phyloP scores from a whole-genome alignment of 1,140 invertebrate genomes.

The Caerostris extrusa region DNA sequence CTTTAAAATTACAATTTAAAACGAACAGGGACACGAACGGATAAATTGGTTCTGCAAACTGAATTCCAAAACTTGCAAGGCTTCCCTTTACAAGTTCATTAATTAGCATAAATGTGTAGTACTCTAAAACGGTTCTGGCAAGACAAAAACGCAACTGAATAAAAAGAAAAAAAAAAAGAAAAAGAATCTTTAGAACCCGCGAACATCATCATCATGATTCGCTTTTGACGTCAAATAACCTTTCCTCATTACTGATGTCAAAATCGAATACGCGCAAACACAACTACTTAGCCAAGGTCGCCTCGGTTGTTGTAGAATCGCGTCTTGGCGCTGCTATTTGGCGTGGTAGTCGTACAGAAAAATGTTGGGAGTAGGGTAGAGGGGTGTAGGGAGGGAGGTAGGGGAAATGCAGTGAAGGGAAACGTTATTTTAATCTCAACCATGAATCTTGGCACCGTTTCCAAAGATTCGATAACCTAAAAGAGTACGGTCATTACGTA shows the following conservation, averaged over 20 bases:
- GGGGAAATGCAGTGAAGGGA: conserved; percentile 10
- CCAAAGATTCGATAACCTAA: conserved; percentile 23
- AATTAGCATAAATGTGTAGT: too few relatives aligned
- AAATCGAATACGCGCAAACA: neutral
- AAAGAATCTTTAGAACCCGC: too few relatives aligned
- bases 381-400: neutral
- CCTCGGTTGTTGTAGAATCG: neutral
- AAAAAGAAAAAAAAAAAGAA: too few relatives aligned
- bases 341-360: neutral
- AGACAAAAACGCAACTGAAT: too few relatives aligned
- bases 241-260: conserved; percentile 20
- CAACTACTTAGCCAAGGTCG: conserved; percentile 50
- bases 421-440: conserved; percentile 57
- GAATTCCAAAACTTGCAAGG: too few relatives aligned
- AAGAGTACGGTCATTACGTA: conserved; percentile 4
- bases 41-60: too few relatives aligned
- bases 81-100: too few relatives aligned
- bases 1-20: too few relatives aligned
- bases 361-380: neutral
- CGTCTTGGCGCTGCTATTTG: conserved; percentile 25
- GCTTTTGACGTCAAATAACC: conserved; percentile 17
- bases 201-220: neutral
- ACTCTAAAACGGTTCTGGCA: too few relatives aligned
- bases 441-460: conserved; percentile 54
- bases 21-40: too few relatives aligned